Percentiles rank a stretch among this genome's conserved stretches.
These are phyloP conservation scores for Tolmerus cingulatus DNA, from an alignment of 2,888 invertebrate genomes.

Conservation along the genomic window DNA sequence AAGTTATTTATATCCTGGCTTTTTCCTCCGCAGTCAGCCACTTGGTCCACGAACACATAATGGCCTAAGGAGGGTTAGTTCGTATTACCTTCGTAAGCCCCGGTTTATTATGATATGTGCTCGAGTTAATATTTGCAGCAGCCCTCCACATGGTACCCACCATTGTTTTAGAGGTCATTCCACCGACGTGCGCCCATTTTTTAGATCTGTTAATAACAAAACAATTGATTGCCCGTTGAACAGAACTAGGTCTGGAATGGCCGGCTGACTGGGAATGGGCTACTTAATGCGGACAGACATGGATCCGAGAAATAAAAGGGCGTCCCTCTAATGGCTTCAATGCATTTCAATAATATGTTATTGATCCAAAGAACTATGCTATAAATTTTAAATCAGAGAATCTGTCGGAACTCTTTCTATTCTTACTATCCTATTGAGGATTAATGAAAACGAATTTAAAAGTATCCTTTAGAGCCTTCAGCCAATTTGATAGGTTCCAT, in stretches of 20 bases:
- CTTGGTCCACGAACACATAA: constrained; percentile 3
- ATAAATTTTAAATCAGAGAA: background rate
- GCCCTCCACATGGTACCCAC: background rate
- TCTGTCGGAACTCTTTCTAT: background rate
- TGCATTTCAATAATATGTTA: background rate
- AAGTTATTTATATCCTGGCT: constrained; percentile 45
- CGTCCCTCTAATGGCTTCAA: background rate
- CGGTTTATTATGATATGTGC: constrained; percentile 38
- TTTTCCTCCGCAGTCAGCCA: background rate
- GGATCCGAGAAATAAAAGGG: background rate
- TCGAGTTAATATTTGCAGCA: constrained; percentile 33
- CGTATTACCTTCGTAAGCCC: constrained; percentile 30
- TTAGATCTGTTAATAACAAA: constrained; percentile 8
- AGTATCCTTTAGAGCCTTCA: background rate
- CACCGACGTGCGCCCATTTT: background rate
- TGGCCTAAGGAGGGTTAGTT: constrained; percentile 29
- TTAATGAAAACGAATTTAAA: background rate
- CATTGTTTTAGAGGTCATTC: constrained; percentile 30
- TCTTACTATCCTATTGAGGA: background rate
- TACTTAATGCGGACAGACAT: background rate
- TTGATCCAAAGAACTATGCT: background rate
- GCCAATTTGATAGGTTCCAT: no score
- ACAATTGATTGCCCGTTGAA: background rate
- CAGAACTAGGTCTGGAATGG: background rate
- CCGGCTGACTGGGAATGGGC: background rate